These are phyloP conservation scores for Neodiprion pinetum DNA, from an alignment of 1,140 invertebrate species.

Conservation along the genomic window DNA sequence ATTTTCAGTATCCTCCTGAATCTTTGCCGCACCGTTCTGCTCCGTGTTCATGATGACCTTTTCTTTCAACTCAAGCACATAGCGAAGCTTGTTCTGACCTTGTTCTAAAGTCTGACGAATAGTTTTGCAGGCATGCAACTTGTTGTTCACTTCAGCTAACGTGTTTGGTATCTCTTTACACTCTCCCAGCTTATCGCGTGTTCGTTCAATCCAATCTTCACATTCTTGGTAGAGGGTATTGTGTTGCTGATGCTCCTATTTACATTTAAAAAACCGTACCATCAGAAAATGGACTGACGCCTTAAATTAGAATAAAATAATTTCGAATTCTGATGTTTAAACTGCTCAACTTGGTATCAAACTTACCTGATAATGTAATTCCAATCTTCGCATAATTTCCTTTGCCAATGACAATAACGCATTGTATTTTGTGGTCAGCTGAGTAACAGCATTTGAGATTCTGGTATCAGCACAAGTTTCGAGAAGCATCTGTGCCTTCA, in stretches of 20 bases:
- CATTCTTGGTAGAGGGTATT: constrained; percentile 89
- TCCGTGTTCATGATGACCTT: constrained; percentile 92
- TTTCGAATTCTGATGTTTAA: too few relatives aligned
- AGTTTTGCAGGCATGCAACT: constrained; percentile 83
- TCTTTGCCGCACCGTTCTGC: constrained; percentile 82
- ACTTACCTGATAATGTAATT: constrained; percentile 84
- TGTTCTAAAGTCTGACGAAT: constrained; percentile 87
- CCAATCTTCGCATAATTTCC: constrained; percentile 89
- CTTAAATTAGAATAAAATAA: too few relatives aligned
- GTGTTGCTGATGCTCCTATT: constrained; percentile 85
- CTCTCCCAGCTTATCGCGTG: constrained; percentile 80
- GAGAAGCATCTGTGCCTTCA: constrained; percentile 86
- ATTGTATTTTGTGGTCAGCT: constrained; percentile 94
- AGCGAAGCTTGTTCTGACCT: constrained; percentile 89
- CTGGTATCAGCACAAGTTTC: constrained; percentile 93
- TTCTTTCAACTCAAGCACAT: constrained; percentile 90
- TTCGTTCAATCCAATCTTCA: constrained; percentile 89
- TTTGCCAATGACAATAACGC: constrained; percentile 89
- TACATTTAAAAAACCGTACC: constrained; percentile 7
- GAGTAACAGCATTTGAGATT: constrained; percentile 92
- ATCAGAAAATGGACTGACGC: constrained; percentile 16
- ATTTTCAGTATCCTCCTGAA: constrained; percentile 88
- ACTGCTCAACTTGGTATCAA: constrained; percentile 10
- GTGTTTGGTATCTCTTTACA: constrained; percentile 79
- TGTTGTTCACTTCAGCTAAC: constrained; percentile 81